A percentile compares a stretch with the other conserved stretches of the same genome.
Conservation (phyloP, 2,113 vertebrate species). For the Vicugna pacos region DNA sequence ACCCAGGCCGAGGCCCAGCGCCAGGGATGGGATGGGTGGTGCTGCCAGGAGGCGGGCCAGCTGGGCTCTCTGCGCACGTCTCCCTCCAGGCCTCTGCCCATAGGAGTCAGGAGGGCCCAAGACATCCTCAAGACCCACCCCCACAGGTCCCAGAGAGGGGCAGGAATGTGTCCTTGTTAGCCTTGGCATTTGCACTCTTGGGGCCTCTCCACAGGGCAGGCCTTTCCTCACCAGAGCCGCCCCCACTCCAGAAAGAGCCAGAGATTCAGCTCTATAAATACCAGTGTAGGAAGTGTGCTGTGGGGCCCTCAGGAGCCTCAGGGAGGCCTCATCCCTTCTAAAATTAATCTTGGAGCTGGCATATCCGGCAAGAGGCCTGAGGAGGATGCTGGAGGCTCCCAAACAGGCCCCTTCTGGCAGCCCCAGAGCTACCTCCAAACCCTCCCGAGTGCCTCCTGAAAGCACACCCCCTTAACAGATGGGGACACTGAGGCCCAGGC, state of each 20-base stretch:
- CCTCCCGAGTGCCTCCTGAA: neutral
- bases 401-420: neutral
- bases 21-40: neutral
- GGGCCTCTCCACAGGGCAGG: neutral
- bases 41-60: neutral
- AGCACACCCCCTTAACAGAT: neutral
- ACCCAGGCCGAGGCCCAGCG: neutral
- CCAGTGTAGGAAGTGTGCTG: neutral
- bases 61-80: neutral
- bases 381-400: neutral
- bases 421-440: neutral
- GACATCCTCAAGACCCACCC: neutral
- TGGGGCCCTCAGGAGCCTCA: neutral
- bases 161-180: neutral
- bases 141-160: neutral
- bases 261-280: conserved; percentile 50
- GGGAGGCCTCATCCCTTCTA: neutral
- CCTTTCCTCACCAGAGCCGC: neutral
- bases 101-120: neutral
- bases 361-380: neutral
- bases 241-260: neutral
- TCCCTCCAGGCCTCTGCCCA: neutral
- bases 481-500: neutral
- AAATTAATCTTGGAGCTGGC: conserved; percentile 23
- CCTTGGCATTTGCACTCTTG: neutral